Evolutionary conservation across 2,797 vertebrate species (phyloP).

Genomic region (Ctenopoma kingsleyae): DNA sequence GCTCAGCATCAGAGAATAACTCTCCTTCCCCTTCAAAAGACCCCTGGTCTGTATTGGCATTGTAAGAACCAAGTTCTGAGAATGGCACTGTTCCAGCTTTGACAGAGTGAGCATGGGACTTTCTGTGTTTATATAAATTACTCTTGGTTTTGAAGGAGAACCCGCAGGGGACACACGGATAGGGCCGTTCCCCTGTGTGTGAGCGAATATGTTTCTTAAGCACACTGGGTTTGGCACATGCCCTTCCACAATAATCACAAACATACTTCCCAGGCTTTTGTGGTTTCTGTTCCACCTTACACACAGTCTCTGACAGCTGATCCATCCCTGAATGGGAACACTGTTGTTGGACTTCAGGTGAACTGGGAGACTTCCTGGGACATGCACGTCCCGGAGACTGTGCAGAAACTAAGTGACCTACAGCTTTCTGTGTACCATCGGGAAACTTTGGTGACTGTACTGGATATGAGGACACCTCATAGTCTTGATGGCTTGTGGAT

Average conservation of each 20-base stretch:
- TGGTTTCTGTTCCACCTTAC: constrained; percentile 94
- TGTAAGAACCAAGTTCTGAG: constrained; percentile 91
- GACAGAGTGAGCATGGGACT: constrained; percentile 97
- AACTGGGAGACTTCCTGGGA: constrained; percentile 89
- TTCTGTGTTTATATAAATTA: constrained; percentile 99
- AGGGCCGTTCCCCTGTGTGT: constrained; percentile 97
- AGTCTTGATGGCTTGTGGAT: constrained; percentile 69
- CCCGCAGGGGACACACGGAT: constrained; percentile 96
- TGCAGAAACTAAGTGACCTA: constrained; percentile 41
- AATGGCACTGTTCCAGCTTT: constrained; percentile 95
- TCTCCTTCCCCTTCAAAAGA: constrained; percentile 93
- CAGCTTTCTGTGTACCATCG: constrained; percentile 59
- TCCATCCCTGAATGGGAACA: constrained; percentile 91
- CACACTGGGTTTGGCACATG: constrained; percentile 99
- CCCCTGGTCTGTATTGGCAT: constrained; percentile 89
- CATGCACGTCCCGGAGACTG: constrained; percentile 84
- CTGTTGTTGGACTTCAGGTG: constrained; percentile 89
- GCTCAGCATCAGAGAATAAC: constrained; percentile 95
- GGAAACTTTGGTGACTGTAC: constrained; percentile 75
- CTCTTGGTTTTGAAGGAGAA: constrained; percentile 99
- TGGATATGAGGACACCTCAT: constrained; percentile 81
- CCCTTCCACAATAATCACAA: constrained; percentile 97
- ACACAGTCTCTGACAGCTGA: constrained; percentile 85
- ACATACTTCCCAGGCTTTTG: constrained; percentile 98
- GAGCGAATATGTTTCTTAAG: constrained; percentile 99